Base-by-base conservation (phyloP, 2,113 vertebrate species). In the Phylloscopus whistleri region DNA sequence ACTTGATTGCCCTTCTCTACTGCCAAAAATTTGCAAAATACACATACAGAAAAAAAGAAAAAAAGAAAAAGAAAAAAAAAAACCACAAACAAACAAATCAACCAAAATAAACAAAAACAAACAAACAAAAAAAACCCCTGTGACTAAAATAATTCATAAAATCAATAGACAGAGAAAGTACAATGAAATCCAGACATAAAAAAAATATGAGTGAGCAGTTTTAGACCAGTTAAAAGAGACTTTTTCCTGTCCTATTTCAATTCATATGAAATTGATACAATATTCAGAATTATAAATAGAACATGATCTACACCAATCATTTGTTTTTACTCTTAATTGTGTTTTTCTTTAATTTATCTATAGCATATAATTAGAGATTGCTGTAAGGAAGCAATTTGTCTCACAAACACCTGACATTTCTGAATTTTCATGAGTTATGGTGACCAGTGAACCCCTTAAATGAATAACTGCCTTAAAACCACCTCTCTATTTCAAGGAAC, bases 321-420 rank as follows among this genome's bases (percentile, higher is more conserved):
- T 84, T 84, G 74, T 33, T 30, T 90, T 75, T 53, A 72, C 13
- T 93, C 26, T 87, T 84, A 89, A 94, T 84, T 89, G 60, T 58
- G 41, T 46, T 51, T 80, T 64, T n/a, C 44, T 87, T 93, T 69
- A 67, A 30, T 68, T 91, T 94, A 78, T 81, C 92, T 93, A 72
- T 49, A 84, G 64, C 18, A 26, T 84, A 64, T 56, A 91, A 96
- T 94, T 96, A 80, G 81, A 94, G 35, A 73, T 72, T 51, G 37
- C 35, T 94, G 14, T 63, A 82, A 60, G 52, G 46, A 33, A 93
- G 33, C 13, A 89, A 89, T 83, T 87, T 41, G 84, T 95, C 46
- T 93, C 89, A 72, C n/a, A 48, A 90, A 58, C 68, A 67, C 27
- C 76, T 93, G 91, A 67, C 73, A 91, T 93, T 93, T 95, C 64